Evolutionary conservation across 92 coral and sea anemone species (phyloP), one percentile per base, ranked within the genome.

Genomic region (Micromussa lordhowensis): DNA sequence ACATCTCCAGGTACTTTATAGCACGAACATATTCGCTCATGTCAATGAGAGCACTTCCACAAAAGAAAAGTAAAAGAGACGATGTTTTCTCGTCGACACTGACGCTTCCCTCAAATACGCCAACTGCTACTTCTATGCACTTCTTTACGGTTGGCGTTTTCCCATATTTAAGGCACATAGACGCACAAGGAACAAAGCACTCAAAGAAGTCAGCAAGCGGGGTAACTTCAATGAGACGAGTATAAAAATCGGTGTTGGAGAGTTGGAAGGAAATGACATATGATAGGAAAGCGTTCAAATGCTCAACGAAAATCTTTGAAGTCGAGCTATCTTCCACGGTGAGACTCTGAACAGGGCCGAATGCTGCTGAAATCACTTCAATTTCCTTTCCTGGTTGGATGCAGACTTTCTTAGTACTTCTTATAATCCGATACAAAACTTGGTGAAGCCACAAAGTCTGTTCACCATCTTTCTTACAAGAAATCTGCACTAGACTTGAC

Each of bases 361-460:
- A 53, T 40, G 87, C 77, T 71, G 87, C 51, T 17, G 79, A 28
- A 30, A 72, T 69, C 24, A 71, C 66, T 71, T 69, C 87, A 28
- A 72, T 19, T 38, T 63, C 58, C 35, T 36, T 66, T 17, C 32
- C 78, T 69, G 78, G 68, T 2, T 7, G 51, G 28, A 69, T 22
- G 12, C 18, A n/a, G 77, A 64, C 63, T 66, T 82, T 26, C 14
- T 7, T 61, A 14, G 13, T 70, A 30, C 77, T 83, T 29, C 19
- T 83, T 14, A 83, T 83, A 68, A 71, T 57, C 24, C 75, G 21
- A 26, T 82, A 28, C 21, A 38, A 16, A 38, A 64, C 36, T 32
- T 82, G 75, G 61, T 66, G 85, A 63, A 82, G 59, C 76, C 75
- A 82, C 76, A 80, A 31, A 17, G 72, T 82, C 19, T 64, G 61